phyloP scores from a whole-genome alignment of 1,140 invertebrate genomes.

The Batillaria attramentaria region DNA sequence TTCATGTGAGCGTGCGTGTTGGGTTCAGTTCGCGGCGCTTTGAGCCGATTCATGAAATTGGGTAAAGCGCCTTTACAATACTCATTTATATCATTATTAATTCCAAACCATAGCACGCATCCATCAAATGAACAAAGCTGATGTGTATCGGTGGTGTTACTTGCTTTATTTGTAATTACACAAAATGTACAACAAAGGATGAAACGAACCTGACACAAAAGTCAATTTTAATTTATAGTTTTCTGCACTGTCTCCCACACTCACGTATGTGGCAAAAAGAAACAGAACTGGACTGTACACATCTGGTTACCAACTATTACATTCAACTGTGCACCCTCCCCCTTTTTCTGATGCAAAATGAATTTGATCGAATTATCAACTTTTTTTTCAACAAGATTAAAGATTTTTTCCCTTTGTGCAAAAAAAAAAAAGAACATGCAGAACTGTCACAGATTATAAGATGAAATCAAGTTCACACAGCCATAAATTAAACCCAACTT shows the following conservation, averaged over 20 bases:
- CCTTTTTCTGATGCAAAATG: neutral
- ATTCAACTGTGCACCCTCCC: neutral
- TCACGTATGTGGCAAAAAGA: neutral
- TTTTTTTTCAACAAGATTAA: too few species aligned
- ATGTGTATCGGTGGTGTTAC: conserved; percentile 8
- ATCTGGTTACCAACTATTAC: too few species aligned
- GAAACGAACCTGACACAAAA: too few species aligned
- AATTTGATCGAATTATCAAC: neutral
- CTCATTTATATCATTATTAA: neutral
- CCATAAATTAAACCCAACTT: too few species aligned
- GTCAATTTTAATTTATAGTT: neutral
- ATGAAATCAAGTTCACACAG: too few species aligned
- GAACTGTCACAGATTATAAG: too few species aligned
- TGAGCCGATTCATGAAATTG: neutral
- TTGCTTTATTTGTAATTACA: conserved; percentile 8
- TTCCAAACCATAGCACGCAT: neutral
- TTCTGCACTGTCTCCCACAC: neutral
- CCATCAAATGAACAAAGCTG: neutral
- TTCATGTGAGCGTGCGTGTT: neutral
- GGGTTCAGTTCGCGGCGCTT: neutral
- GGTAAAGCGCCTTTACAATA: too few species aligned
- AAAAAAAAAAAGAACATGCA: too few species aligned
- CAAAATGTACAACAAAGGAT: conserved; percentile 22
- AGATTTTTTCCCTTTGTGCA: too few species aligned
- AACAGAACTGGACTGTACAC: neutral